Percentiles rank a stretch among this genome's conserved stretches.
phyloP scores from a whole-genome alignment of 1,140 invertebrate species.

The Drosophila takahashii region DNA sequence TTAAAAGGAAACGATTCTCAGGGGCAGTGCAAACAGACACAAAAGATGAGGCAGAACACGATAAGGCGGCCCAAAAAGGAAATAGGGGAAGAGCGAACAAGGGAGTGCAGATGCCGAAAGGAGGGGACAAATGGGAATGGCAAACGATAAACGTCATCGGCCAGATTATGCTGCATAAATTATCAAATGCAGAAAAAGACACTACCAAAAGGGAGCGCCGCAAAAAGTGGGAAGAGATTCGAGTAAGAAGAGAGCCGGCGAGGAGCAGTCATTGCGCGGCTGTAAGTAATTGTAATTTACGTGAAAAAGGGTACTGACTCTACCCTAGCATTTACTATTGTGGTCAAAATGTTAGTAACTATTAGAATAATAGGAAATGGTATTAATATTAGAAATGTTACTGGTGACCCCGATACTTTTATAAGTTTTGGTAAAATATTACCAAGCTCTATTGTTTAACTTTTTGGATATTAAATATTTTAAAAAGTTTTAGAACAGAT shows the following conservation, averaged over 20 bases:
- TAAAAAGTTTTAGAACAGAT: too few relatives aligned
- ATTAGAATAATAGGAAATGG: too few relatives aligned
- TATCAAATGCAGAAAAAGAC: constrained; percentile 77
- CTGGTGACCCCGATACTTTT: too few relatives aligned
- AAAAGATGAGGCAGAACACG: constrained; percentile 60
- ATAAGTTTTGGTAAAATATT: too few relatives aligned
- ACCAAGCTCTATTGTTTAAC: too few relatives aligned
- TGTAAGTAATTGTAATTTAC: constrained; percentile 82
- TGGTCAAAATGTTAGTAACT: background rate
- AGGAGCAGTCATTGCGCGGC: constrained; percentile 51
- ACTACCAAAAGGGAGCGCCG: constrained; percentile 67
- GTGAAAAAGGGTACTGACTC: constrained; percentile 65
- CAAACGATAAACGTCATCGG: constrained; percentile 79
- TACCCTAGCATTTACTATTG: constrained; percentile 18
- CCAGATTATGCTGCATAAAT: constrained; percentile 80
- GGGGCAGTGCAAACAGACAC: constrained; percentile 48
- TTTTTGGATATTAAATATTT: too few relatives aligned
- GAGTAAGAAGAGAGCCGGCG: constrained; percentile 16
- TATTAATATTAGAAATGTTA: too few relatives aligned
- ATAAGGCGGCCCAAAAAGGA: constrained; percentile 59
- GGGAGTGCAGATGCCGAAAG: constrained; percentile 10
- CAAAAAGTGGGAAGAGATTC: constrained; percentile 20
- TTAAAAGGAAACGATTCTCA: constrained; percentile 76
- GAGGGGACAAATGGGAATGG: constrained; percentile 49
- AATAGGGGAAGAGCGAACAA: constrained; percentile 28